A percentile compares a stretch with the other conserved stretches of the same genome.
phyloP scores from a whole-genome alignment of 2,888 invertebrate species.

The Augochlorella aurata region DNA sequence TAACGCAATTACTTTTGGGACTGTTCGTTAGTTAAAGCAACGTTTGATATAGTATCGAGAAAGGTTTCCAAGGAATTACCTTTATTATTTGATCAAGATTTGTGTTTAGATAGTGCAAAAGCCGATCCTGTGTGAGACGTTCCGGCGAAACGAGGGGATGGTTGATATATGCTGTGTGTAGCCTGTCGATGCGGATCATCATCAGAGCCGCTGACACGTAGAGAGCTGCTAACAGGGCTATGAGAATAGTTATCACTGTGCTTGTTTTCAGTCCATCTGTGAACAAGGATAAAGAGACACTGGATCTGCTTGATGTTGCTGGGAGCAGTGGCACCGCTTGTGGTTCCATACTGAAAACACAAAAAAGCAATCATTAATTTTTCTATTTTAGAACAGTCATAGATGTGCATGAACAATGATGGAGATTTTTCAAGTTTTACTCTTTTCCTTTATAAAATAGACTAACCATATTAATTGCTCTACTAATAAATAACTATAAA shows the following conservation, averaged over 20 bases:
- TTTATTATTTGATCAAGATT: constrained; percentile 92
- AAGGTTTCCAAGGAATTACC: constrained; percentile 82
- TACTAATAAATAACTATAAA: no score
- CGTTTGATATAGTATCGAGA: not conserved
- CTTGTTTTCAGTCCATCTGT: constrained; percentile 67
- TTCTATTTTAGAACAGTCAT: not conserved
- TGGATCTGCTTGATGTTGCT: constrained; percentile 41
- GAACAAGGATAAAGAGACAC: constrained; percentile 44
- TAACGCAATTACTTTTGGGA: no score
- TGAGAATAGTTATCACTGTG: constrained; percentile 76
- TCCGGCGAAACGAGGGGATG: constrained; percentile 79
- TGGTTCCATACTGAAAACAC: constrained; percentile 67
- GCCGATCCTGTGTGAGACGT: constrained; percentile 76
- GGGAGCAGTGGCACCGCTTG: constrained; percentile 39
- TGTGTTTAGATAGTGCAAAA: constrained; percentile 84
- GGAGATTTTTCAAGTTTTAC: no score
- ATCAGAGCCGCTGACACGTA: constrained; percentile 79
- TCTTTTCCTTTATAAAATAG: no score
- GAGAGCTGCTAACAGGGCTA: constrained; percentile 75
- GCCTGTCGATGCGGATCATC: constrained; percentile 79
- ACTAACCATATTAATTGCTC: no score
- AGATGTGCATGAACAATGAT: no score
- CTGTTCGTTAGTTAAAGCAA: no score
- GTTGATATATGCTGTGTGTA: constrained; percentile 78
- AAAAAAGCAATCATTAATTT: not conserved